Conservation (phyloP, 2,888 invertebrate genomes). For the Serripes groenlandicus region DNA sequence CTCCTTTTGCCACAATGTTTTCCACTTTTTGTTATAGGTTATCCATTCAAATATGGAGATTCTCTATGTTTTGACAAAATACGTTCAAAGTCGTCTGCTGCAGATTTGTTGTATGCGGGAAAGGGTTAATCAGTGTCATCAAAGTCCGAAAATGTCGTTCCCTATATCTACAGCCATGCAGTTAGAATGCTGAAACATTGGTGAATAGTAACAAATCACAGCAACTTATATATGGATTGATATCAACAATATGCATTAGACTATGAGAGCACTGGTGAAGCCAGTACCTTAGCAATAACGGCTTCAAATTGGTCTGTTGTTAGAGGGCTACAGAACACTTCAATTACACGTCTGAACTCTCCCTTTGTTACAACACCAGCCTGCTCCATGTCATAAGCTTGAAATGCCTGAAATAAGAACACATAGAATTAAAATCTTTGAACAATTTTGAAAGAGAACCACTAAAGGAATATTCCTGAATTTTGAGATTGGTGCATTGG, state of each 20-base stretch:
- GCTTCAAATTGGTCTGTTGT: conserved; percentile 84
- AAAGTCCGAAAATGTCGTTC: no score
- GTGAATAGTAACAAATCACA: conserved; percentile 27
- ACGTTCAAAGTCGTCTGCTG: no score
- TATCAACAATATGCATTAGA: background rate
- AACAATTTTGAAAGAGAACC: no score
- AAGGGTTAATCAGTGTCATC: no score
- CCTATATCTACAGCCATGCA: no score
- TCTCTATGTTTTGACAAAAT: no score
- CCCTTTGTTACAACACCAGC: conserved; percentile 82
- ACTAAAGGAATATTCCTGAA: background rate
- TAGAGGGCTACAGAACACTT: conserved; percentile 82
- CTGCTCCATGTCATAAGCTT: conserved; percentile 81
- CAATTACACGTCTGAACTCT: conserved; percentile 84
- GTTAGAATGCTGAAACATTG: background rate
- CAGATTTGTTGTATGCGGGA: no score
- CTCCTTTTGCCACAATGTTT: no score
- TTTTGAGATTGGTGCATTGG: no score
- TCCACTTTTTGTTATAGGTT: no score
- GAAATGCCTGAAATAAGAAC: conserved; percentile 78
- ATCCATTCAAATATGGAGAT: no score
- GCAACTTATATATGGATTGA: conserved; percentile 11
- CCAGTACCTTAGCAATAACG: conserved; percentile 83
- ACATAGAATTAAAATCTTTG: no score
- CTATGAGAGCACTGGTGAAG: background rate